Base-by-base conservation (phyloP, 2,888 invertebrate genomes). In the Pristionchus maxplancki region DNA sequence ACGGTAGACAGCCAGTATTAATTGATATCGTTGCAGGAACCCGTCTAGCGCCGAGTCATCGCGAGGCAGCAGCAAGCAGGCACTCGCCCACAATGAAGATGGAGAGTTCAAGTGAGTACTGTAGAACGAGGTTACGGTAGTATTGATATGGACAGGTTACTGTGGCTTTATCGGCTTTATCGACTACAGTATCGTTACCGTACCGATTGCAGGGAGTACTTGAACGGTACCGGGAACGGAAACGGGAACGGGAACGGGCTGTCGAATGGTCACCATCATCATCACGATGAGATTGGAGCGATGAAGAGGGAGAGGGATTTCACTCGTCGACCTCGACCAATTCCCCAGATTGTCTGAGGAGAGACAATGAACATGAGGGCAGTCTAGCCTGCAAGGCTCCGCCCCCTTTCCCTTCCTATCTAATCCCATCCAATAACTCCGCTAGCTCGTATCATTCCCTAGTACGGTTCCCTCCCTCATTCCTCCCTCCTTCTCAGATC, bases 51-150 rank as follows among this genome's bases (percentile, higher is more conserved):
- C 82, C 4, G 82, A 50, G 24, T 83, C 82, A 11, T 85, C 85
- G 11, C 78, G 88, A 20, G 88, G 88, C 13, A 81, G 78, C 62
- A 81, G 78, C 44, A 88, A 88, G 48, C 88, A 88, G n/a, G 88
- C 88, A 40, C 81, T 88, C 44, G 81, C 88, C 24, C 81, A 88
- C 44, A 50, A 88, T 81, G 88, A 88, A 62, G 88, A 88, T 58
- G 88, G 78, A 40, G 88, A 88, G 48, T 88, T 88, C 88, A 88
- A 88, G 87, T 87, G 74, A 87, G 87, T 74, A 31, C n/a, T n/a
- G n/a, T n/a, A 9, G 44, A 8, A 24, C 6, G 40, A 37, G 34
- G 9, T 28, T 83, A 31, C 37, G 53, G 53, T 37, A 37, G n/a
- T 34, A 31, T 37, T n/a, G n/a, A 28, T n/a, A n/a, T 74, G 74